Evolutionary conservation across 2,888 invertebrate species (phyloP).

Genomic region (Criorhina ranunculi): DNA sequence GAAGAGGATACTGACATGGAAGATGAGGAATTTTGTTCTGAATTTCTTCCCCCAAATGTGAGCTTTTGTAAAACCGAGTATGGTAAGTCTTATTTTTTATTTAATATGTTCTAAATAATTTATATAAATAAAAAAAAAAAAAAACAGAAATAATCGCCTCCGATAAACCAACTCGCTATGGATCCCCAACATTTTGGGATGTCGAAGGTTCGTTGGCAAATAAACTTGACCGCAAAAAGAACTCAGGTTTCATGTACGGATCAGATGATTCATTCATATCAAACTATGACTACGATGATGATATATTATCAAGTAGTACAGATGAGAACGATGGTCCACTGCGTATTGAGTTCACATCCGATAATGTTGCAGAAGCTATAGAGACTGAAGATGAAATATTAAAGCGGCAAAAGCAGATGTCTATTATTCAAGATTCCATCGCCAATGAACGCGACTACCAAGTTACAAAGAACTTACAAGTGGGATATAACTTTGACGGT

Average conservation of each 20-base stretch:
- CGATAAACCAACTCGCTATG: conserved; percentile 82
- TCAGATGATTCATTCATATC: conserved; percentile 86
- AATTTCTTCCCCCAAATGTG: conserved; percentile 87
- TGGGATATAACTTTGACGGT: conserved; percentile 82
- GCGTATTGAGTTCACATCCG: conserved; percentile 92
- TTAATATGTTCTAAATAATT: neutral
- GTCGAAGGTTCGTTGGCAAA: conserved; percentile 78
- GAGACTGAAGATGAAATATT: conserved; percentile 86
- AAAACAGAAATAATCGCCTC: conserved; percentile 80
- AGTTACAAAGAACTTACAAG: conserved; percentile 82
- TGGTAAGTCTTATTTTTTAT: conserved; percentile 80
- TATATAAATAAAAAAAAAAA: conserved; percentile 19
- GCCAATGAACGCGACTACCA: conserved; percentile 84
- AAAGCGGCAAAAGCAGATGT: conserved; percentile 83
- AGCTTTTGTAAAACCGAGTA: conserved; percentile 87
- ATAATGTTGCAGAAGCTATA: conserved; percentile 93
- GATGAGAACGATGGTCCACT: conserved; percentile 86
- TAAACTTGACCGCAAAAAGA: conserved; percentile 66
- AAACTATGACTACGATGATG: conserved; percentile 84
- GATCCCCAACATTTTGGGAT: conserved; percentile 84
- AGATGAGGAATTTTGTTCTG: conserved; percentile 85
- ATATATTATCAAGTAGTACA: conserved; percentile 83
- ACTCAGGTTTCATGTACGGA: conserved; percentile 80
- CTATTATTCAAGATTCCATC: conserved; percentile 83
- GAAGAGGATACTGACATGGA: conserved; percentile 79